These are phyloP conservation scores for Sylvilagus bachmani DNA, from an alignment of 2,113 vertebrate genomes.

Conservation along the genomic window DNA sequence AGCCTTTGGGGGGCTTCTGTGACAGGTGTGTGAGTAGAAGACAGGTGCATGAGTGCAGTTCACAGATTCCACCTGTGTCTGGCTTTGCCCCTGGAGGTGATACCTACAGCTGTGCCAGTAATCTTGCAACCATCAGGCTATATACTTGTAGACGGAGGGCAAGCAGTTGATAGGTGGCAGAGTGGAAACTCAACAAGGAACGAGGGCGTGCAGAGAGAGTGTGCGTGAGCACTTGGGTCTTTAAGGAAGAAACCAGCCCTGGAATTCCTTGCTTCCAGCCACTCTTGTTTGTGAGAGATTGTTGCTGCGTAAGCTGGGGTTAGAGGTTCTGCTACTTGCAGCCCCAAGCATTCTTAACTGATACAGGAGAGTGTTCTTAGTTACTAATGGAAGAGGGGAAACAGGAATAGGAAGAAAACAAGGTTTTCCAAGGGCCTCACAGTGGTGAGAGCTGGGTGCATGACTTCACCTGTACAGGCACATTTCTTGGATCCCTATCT, in stretches of 20 bases:
- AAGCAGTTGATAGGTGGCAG: background rate
- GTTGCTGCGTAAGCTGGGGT: background rate
- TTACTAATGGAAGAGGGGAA: background rate
- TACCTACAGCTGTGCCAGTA: background rate
- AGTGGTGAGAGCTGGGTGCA: background rate
- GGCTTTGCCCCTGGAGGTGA: background rate
- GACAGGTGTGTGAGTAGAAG: background rate
- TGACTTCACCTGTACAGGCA: background rate
- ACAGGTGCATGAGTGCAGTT: background rate
- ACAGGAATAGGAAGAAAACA: background rate
- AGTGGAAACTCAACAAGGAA: background rate
- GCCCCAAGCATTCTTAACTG: background rate
- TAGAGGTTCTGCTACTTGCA: background rate
- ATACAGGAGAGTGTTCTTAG: background rate
- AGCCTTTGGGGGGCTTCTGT: background rate
- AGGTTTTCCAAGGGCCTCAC: background rate
- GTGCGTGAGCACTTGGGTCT: background rate
- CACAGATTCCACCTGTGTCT: background rate
- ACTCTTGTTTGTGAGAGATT: background rate
- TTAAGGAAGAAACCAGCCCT: background rate
- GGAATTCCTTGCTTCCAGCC: background rate
- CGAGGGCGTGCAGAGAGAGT: no score
- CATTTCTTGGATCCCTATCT: background rate
- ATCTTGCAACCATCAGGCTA: background rate
- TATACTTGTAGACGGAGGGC: background rate